Evolutionary conservation across 2,113 vertebrate genomes (phyloP).

Genomic region (Zootoca vivipara): DNA sequence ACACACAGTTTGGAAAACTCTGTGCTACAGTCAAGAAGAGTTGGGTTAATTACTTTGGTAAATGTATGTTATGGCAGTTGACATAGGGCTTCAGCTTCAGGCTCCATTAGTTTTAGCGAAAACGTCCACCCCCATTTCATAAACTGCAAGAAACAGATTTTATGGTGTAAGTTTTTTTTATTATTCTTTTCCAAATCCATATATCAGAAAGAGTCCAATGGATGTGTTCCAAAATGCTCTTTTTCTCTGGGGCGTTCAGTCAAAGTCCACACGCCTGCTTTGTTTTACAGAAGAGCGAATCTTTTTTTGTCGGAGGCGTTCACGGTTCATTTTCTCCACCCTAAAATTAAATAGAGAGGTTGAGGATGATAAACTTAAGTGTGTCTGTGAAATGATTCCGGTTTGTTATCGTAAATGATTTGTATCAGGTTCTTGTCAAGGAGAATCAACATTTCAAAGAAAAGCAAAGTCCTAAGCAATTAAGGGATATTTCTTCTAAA

Average conservation of each 20-base stretch:
- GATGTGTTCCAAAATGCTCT: neutral
- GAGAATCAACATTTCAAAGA: neutral
- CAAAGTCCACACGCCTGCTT: conserved; percentile 68
- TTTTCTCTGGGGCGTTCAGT: conserved; percentile 61
- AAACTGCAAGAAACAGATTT: neutral
- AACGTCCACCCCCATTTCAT: conserved; percentile 6
- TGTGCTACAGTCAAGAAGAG: neutral
- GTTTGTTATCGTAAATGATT: neutral
- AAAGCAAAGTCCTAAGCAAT: neutral
- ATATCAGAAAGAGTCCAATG: neutral
- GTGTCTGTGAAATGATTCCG: neutral
- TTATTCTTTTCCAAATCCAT: neutral
- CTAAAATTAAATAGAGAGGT: conserved; percentile 62
- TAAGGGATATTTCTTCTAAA: neutral
- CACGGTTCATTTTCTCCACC: conserved; percentile 78
- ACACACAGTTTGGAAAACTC: no score
- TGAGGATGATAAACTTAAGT: neutral
- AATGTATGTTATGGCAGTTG: neutral
- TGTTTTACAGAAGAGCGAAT: conserved; percentile 74
- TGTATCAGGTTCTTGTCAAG: neutral
- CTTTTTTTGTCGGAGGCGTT: conserved; percentile 79
- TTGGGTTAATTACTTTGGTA: neutral
- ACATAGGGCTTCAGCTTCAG: neutral
- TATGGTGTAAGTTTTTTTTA: neutral
- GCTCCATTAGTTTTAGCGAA: conserved; percentile 36